Percentiles rank a stretch among this genome's conserved stretches.
phyloP scores from a whole-genome alignment of 2,113 vertebrate species.

The Triplophysa dalaica region DNA sequence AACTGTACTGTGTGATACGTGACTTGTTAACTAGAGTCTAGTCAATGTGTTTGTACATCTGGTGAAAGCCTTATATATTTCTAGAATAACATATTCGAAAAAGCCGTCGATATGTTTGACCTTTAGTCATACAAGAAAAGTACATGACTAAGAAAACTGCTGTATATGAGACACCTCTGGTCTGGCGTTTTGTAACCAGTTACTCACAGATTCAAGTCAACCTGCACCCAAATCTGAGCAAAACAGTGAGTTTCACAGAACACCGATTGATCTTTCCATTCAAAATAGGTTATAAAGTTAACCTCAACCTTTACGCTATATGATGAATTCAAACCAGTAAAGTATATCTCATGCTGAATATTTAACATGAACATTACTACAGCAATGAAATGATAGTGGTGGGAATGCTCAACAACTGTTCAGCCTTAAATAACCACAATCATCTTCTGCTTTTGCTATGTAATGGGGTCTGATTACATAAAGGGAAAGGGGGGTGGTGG shows the following conservation, averaged over 20 bases:
- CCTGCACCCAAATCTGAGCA: too few species aligned
- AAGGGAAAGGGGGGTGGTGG: conserved; percentile 40
- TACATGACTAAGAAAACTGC: too few species aligned
- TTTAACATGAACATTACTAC: background rate
- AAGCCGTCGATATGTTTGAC: background rate
- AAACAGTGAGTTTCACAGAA: too few species aligned
- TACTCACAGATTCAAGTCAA: background rate
- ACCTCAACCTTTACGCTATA: background rate
- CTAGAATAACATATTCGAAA: background rate
- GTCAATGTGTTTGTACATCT: background rate
- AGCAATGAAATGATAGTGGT: background rate
- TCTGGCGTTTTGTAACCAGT: background rate
- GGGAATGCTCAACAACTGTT: conserved; percentile 51
- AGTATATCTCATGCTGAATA: conserved; percentile 42
- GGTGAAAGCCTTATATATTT: background rate
- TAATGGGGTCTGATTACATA: conserved; percentile 54
- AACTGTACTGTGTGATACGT: background rate
- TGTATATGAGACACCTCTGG: too few species aligned
- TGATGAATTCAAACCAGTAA: too few species aligned
- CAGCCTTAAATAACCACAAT: conserved; percentile 56
- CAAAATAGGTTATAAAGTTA: background rate
- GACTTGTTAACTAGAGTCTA: conserved; percentile 19
- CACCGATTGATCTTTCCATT: background rate
- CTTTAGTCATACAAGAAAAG: too few species aligned
- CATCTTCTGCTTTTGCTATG: conserved; percentile 41